Base-by-base conservation (phyloP, 2,113 vertebrate species). In the Chionis minor region DNA sequence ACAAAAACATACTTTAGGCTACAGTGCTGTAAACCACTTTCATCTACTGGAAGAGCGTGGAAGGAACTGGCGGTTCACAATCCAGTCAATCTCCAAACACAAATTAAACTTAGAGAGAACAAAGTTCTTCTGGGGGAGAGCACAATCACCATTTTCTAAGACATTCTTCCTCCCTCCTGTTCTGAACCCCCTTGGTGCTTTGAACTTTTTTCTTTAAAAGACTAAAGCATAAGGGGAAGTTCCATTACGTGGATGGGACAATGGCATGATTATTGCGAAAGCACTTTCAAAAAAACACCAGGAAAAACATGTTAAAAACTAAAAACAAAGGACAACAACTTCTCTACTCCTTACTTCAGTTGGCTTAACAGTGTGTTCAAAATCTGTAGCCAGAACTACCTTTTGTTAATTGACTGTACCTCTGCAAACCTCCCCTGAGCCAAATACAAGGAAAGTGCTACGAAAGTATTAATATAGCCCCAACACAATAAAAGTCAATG, bases 1-100 rank as follows among this genome's bases (percentile, higher is more conserved):
- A 88, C 63, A 84, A 73, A 85, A 88, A 80, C 66, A 89, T 19
- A 87, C 66, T 93, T 96, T 30, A 89, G 62, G 58, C 70, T 87
- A 75, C 55, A 55, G 87, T 83, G 83, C 71, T 91, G 54, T 71
- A 96, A 95, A 96, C 32, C 40, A 71, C 40, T 88, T 95, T 83
- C 5, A 12, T 78, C 67, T 92, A 45, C 24, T 75, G 78, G 51
- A 77, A 87, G 27, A 85, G 10, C 8, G 2, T 59, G 74, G 94
- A 81, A 90, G 72, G 63, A 92, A 85, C 28, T 17, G 59, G 30
- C 54, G 94, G 61, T 59, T 52, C 81, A 56, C 61, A 91, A 51
- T 54, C 20, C 67, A 84, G 40, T 40, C 63, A 90, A 85, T 49
- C 85, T 91, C 35, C 38, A 86, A 86, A 88, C 12, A 73, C 20